These are phyloP conservation scores for Malthinus flaveolus DNA, from an alignment of 2,888 invertebrate genomes.

Conservation along the genomic window DNA sequence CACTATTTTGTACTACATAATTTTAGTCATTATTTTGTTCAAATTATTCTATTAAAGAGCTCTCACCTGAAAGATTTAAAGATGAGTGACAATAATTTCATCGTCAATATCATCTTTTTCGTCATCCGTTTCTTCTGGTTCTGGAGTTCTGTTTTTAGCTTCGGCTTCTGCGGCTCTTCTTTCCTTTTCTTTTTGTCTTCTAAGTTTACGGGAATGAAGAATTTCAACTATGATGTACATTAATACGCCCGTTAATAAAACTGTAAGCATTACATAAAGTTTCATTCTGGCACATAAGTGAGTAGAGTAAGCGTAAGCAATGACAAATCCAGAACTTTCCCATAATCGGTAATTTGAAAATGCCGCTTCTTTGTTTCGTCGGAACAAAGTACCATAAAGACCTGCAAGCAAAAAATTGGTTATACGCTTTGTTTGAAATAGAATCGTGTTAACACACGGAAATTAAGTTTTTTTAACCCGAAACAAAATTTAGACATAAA, in stretches of 20 bases:
- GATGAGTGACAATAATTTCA: constrained; percentile 84
- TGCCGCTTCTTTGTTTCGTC: constrained; percentile 88
- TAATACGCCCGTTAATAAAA: constrained; percentile 71
- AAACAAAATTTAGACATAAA: too few species aligned
- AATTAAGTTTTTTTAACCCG: too few species aligned
- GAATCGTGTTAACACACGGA: too few species aligned
- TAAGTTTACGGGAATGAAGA: constrained; percentile 79
- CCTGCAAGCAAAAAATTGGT: constrained; percentile 58
- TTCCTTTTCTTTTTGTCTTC: constrained; percentile 70
- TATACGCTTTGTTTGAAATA: too few species aligned
- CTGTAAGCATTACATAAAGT: constrained; percentile 80
- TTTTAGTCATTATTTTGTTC: too few species aligned
- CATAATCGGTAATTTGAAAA: constrained; percentile 89
- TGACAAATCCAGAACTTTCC: constrained; percentile 89
- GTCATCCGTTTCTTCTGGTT: constrained; percentile 65
- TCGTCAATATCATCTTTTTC: constrained; percentile 87
- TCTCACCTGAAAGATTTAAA: constrained; percentile 56
- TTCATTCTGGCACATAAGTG: constrained; percentile 85
- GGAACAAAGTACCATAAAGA: constrained; percentile 82
- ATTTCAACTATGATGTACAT: constrained; percentile 83
- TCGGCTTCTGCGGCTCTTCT: constrained; percentile 66
- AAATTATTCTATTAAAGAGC: too few species aligned
- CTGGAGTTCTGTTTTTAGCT: constrained; percentile 56
- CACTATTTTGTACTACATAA: too few species aligned
- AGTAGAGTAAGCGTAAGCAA: constrained; percentile 87